Base-by-base conservation (phyloP, 1,140 invertebrate species). In the Schlechtendalia chinensis region DNA sequence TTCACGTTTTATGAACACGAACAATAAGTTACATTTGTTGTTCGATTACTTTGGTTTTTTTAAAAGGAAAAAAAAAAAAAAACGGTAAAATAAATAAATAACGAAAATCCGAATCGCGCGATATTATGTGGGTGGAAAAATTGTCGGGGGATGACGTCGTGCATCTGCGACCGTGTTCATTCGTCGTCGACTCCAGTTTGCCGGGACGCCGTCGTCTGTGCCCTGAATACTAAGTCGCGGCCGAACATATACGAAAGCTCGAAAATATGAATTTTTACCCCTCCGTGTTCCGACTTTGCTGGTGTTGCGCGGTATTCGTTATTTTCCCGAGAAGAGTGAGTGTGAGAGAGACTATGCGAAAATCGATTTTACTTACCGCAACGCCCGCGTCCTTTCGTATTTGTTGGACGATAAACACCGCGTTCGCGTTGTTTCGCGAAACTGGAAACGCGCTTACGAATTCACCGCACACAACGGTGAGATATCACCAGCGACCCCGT, bases 151-250 rank as follows among this genome's bases (percentile, higher is more conserved):
- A 16, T 45, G 32, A 79, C 39, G 47, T 1, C 47, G 75, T 63
- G 72, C 72, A 59, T 77, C 32, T 77, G 72, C n/a, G 58, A 79
- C 58, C 45, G 74, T 75, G 74, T 79, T 79, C 75, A 63, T 79
- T 79, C 75, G 75, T 79, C 58, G 75, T 61, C 27, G 53, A 72
- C 27, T 72, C 22, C 56, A 59, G 75, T 79, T 79, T 79, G 45
- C 22, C 75, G 24, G 45, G 61, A n/a, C n/a, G n/a, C n/a, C 16
- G 54, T 16, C 10, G 74, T 79, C 24, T 79, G 75, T 79, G 75
- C 24, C 63, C 11, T 79, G 75, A 79, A 79, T 79, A 79, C 56
- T 79, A 79, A 79, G 58, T 79, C 47, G 24, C 39, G 58, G 17
- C 75, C 11, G n/a, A 63, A 5, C 29, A 61, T 63, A 79, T 50